A percentile compares a stretch with the other conserved stretches of the same genome.
Evolutionary conservation across 2,113 vertebrate genomes (phyloP).

Genomic region (Oophaga pumilio): DNA sequence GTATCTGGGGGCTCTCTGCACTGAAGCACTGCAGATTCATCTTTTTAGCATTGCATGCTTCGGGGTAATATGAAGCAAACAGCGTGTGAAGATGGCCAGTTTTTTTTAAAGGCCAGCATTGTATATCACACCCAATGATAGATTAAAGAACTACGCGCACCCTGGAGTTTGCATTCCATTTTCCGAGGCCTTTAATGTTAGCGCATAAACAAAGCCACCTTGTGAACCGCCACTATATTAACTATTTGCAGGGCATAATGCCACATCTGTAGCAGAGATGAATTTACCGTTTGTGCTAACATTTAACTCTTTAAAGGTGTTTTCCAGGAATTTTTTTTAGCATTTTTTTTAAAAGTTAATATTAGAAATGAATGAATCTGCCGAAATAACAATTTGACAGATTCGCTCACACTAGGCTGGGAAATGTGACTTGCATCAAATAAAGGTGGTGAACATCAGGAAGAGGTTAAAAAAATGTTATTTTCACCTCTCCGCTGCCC

Average conservation of each 20-base stretch:
- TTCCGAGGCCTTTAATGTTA: slow-evolving; percentile 60
- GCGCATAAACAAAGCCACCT: slow-evolving; percentile 46
- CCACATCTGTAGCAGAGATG: background rate
- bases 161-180: slow-evolving; percentile 62
- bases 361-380: no score
- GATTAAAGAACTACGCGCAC: slow-evolving; percentile 65
- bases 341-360: no score
- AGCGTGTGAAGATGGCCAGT: slow-evolving; percentile 18
- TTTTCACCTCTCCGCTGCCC: no score
- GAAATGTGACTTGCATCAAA: no score
- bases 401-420: no score
- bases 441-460: no score
- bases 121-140: slow-evolving; percentile 60
- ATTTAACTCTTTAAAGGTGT: background rate
- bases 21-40: slow-evolving; percentile 36
- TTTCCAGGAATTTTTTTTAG: no score
- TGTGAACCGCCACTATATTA: background rate
- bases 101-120: slow-evolving; percentile 37
- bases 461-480: no score
- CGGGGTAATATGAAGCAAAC: slow-evolving; percentile 35
- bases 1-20: slow-evolving; percentile 16
- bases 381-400: no score
- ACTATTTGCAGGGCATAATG: background rate
- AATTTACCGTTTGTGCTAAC: background rate
- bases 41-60: slow-evolving; percentile 6